Percentiles rank a stretch among this genome's conserved stretches.
Conservation (phyloP, 2,113 vertebrate genomes). For the Anguilla japonica region DNA sequence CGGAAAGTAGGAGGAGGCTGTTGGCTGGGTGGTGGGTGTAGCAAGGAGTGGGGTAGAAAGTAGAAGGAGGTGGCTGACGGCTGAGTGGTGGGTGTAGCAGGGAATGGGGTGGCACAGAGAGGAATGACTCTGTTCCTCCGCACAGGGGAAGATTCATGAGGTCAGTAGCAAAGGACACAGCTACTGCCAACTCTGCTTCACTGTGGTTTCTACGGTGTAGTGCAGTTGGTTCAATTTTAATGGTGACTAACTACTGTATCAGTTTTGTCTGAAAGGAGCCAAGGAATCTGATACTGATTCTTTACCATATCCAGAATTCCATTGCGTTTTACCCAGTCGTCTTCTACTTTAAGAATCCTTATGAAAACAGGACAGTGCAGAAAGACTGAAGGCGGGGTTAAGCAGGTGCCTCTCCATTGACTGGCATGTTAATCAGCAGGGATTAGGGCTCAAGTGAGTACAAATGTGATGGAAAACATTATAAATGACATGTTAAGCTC, state of each 20-base stretch:
- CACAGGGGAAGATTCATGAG: too few species aligned
- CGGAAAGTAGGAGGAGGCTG: conserved; percentile 33
- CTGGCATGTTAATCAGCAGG: conserved; percentile 64
- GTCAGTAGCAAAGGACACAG: not conserved
- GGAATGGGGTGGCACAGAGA: not conserved
- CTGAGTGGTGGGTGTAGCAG: not conserved
- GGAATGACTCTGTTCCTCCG: too few species aligned
- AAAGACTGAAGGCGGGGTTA: conserved; percentile 8
- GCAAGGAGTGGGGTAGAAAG: not conserved
- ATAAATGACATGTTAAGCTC: conserved; percentile 65
- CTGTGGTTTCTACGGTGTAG: not conserved
- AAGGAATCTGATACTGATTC: not conserved
- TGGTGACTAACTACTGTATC: too few species aligned
- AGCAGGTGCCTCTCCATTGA: conserved; percentile 55
- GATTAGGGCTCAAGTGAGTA: conserved; percentile 62
- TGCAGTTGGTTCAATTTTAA: too few species aligned
- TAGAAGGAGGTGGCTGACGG: too few species aligned
- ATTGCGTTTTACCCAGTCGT: not conserved
- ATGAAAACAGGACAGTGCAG: not conserved
- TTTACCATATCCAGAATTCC: not conserved
- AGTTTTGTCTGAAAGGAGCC: not conserved
- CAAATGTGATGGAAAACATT: conserved; percentile 70
- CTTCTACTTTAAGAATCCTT: not conserved
- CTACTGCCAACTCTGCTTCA: not conserved
- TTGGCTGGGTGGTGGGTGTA: not conserved